Percentiles rank a stretch among this genome's conserved stretches.
Conservation (phyloP, 2,797 vertebrate species). For the Bucorvus abyssinicus region DNA sequence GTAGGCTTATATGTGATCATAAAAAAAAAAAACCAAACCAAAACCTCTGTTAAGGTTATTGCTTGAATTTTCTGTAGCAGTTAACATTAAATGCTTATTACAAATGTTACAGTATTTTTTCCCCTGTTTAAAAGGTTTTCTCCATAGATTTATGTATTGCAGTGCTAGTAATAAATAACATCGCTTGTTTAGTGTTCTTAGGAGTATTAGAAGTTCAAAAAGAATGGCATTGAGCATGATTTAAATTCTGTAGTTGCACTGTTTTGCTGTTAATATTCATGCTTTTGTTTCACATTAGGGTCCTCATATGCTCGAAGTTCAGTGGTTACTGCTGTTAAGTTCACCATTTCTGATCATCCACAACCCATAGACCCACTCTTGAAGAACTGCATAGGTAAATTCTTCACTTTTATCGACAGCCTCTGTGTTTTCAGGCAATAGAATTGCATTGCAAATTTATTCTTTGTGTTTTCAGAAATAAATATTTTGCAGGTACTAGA, state of each 20-base stretch:
- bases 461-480: not conserved
- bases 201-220: not conserved
- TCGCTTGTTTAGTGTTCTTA: not conserved
- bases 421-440: not conserved
- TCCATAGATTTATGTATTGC: not conserved
- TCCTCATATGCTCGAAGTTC: slow-evolving; percentile 97
- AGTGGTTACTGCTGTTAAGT: slow-evolving; percentile 97
- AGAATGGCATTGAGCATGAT: not conserved
- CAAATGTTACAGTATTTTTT: not conserved
- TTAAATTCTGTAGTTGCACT: not conserved
- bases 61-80: not conserved
- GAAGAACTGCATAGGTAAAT: slow-evolving; percentile 97
- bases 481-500: not conserved
- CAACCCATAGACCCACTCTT: slow-evolving; percentile 95
- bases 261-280: not conserved
- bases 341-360: slow-evolving; percentile 98
- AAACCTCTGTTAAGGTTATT: not conserved
- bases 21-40: not conserved
- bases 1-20: not conserved
- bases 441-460: not conserved
- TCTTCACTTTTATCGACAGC: not conserved
- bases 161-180: not conserved
- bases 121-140: not conserved
- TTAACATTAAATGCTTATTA: not conserved
- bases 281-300: slow-evolving; percentile 74